Evolutionary conservation across 2,888 invertebrate genomes (phyloP), one percentile per base, ranked within the genome.

Genomic region (Cryptocephalus moraei): DNA sequence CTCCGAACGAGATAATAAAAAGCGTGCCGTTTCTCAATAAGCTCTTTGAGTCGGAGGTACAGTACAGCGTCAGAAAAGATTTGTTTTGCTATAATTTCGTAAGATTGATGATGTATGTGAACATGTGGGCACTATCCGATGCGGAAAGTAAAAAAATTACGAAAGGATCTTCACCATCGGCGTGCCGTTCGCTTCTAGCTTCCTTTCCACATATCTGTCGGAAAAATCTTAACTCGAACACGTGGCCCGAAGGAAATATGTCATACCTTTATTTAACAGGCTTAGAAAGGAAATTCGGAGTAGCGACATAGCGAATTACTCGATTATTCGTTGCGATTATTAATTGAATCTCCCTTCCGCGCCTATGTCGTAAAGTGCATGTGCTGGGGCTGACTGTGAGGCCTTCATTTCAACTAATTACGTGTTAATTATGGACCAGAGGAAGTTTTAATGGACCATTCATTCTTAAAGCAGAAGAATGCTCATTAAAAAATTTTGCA

Each of bases 361-460:
- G 22, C 22, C 22, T 22, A 22, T 22, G 22, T 22, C 22, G 22
- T 4, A 22, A 22, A 4, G 22, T 22, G 22, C 22, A 22, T 22
- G 22, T 22, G 22, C 22, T 22, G 22, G 22, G 22, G 22, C 22
- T 22, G 22, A 22, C 22, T 34, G 50, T 46, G 44, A 45, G 47
- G 50, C 49, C 52, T 55, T 53, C 51, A 55, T 55, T 53, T 49
- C 49, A 51, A 49, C 55, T 55, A 55, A 55, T 55, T 53, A 50
- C 43, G 51, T 55, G 55, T 53, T 55, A 49, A 55, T 55, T 50
- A 55, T 48, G 53, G 50, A 41, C 45, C 39, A 50, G 47, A 55
- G 55, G 55, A 55, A 55, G 55, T 49, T 50, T 49, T 49, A 55
- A 55, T 55, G 55, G 47, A 32, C 50, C 55, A 44, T 55, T 51